phyloP scores from a whole-genome alignment of 2,113 vertebrate genomes.

The Atherinomorus stipes region DNA sequence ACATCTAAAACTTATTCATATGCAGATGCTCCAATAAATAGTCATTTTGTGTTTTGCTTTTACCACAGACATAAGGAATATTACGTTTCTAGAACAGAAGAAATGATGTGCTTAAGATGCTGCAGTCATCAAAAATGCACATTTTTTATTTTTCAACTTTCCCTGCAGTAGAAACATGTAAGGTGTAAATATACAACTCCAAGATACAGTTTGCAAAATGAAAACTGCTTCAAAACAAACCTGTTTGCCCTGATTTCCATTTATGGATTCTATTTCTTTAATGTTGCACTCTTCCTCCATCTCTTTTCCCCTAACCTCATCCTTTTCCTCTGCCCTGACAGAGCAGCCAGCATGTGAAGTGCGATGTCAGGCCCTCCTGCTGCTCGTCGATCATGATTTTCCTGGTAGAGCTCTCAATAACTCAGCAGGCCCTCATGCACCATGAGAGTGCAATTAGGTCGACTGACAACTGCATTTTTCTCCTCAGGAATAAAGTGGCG shows the following conservation, averaged over 20 bases:
- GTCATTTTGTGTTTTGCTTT: too few species aligned
- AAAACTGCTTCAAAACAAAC: background rate
- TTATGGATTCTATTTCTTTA: constrained; percentile 3
- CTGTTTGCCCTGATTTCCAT: constrained; percentile 12
- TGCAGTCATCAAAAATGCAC: too few species aligned
- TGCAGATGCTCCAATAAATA: background rate
- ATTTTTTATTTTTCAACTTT: background rate
- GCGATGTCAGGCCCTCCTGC: constrained; percentile 57
- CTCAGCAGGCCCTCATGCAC: constrained; percentile 72
- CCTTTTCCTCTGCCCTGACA: background rate
- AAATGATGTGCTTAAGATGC: too few species aligned
- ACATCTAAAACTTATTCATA: background rate
- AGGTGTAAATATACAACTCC: background rate
- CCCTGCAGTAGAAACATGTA: background rate
- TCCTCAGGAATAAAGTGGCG: constrained; percentile 59
- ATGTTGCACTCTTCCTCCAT: background rate
- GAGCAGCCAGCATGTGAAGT: constrained; percentile 32
- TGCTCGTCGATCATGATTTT: constrained; percentile 73
- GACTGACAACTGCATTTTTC: constrained; percentile 75
- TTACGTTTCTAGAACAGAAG: too few species aligned
- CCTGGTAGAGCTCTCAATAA: constrained; percentile 65
- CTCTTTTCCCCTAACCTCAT: background rate
- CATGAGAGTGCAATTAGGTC: constrained; percentile 74
- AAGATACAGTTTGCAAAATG: background rate
- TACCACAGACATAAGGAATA: too few species aligned